These are phyloP conservation scores for Enteromius treurensis DNA, from an alignment of 2,797 vertebrate genomes.

Conservation along the genomic window DNA sequence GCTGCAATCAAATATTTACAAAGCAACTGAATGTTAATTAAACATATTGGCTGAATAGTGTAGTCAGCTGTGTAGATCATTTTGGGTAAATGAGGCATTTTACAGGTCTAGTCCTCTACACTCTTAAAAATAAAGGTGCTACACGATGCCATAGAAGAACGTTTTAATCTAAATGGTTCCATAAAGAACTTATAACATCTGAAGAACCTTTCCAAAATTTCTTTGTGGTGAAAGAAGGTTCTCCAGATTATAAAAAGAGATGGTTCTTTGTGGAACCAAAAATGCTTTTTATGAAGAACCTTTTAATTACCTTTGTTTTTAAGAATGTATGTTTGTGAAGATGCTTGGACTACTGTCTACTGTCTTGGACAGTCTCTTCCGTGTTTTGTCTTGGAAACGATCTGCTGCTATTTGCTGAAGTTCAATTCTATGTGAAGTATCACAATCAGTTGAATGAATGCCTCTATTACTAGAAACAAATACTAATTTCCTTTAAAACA, in stretches of 20 bases:
- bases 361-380: background rate
- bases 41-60: constrained; percentile 64
- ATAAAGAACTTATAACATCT: too few species aligned
- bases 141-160: too few species aligned
- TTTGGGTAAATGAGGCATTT: background rate
- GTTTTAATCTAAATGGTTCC: too few species aligned
- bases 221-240: too few species aligned
- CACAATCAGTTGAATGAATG: background rate
- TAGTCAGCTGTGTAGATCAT: background rate
- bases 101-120: background rate
- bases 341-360: background rate
- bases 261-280: too few species aligned
- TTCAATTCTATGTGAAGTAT: constrained; percentile 8
- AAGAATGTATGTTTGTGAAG: background rate
- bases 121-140: too few species aligned
- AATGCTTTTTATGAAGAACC: too few species aligned
- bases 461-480: background rate
- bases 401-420: constrained; percentile 19
- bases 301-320: too few species aligned
- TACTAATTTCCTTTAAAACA: background rate
- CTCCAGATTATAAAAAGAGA: too few species aligned
- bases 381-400: background rate
- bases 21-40: constrained; percentile 63
- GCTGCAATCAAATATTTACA: constrained; percentile 70
- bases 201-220: too few species aligned